Evolutionary conservation across 2,888 invertebrate species (phyloP).

Genomic region (Calameuta pallipes): DNA sequence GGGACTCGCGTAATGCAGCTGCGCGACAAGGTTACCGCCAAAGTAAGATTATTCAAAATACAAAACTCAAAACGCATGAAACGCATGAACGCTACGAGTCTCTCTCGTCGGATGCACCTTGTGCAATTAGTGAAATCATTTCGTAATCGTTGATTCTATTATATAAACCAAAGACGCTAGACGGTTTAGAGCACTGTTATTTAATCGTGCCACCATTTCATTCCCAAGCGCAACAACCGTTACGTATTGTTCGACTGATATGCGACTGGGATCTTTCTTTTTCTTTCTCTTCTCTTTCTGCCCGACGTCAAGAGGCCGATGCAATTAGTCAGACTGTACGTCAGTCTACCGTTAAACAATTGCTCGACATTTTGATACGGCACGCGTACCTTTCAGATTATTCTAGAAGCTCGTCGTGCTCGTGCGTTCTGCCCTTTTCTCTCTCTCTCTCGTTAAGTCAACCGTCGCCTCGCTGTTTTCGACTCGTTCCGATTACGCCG

Average conservation of each 20-base stretch:
- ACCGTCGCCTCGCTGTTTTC: not conserved
- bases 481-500: not conserved
- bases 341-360: not conserved
- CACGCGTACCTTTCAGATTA: not conserved
- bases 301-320: not conserved
- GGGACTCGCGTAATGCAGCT: constrained; percentile 38
- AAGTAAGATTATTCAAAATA: constrained; percentile 35
- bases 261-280: constrained; percentile 3
- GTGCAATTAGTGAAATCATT: not conserved
- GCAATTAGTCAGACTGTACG: not conserved
- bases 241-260: constrained; percentile 36
- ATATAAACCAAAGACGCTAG: not conserved
- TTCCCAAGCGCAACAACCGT: constrained; percentile 42
- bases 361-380: not conserved
- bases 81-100: not conserved
- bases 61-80: not conserved
- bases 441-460: not conserved
- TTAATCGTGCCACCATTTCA: constrained; percentile 40
- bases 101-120: not conserved
- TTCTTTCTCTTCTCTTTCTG: constrained; percentile 15
- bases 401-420: not conserved
- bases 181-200: constrained; percentile 26
- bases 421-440: not conserved
- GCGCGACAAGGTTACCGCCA: constrained; percentile 42
- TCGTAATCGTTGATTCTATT: not conserved